Percentiles rank a stretch among this genome's conserved stretches.
Evolutionary conservation across 2,797 vertebrate genomes (phyloP).

Genomic region (Podargus strigoides): DNA sequence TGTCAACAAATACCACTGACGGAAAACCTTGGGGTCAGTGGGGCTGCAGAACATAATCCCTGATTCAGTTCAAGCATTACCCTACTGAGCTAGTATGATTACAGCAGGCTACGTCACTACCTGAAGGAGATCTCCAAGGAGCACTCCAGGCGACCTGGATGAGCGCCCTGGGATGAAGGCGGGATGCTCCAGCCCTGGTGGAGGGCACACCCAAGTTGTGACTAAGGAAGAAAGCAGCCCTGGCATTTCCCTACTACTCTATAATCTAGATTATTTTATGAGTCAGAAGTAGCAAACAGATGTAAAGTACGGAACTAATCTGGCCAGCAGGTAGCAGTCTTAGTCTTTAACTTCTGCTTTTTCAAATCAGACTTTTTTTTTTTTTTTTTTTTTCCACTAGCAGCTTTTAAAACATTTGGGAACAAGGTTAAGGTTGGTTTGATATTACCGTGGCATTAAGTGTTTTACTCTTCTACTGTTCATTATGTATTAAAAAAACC

Average conservation of each 20-base stretch:
- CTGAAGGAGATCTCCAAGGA: not conserved
- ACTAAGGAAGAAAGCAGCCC: not conserved
- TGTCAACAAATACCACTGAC: not conserved
- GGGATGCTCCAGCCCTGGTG: not conserved
- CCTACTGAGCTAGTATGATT: fast-evolving
- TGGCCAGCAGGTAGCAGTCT: slow-evolving; percentile 29
- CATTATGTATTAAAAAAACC: not conserved
- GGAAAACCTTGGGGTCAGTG: not conserved
- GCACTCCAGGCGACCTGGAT: not conserved
- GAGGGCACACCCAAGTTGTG: not conserved
- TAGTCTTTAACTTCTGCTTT: not conserved
- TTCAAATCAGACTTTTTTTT: not conserved
- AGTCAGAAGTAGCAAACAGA: not conserved
- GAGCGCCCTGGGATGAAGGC: not conserved
- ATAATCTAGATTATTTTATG: not conserved
- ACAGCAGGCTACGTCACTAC: not conserved
- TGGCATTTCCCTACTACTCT: not conserved
- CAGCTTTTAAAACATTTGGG: not conserved
- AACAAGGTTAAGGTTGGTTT: not conserved
- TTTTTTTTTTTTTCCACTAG: not conserved
- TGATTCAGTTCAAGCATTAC: not conserved
- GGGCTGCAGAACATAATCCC: not conserved
- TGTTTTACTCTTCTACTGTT: not conserved
- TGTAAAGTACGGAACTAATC: not conserved
- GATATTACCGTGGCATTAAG: not conserved